Percentiles rank a stretch among this genome's conserved stretches.
Conservation (phyloP, 2,113 vertebrate genomes). For the Solenodon paradoxus region DNA sequence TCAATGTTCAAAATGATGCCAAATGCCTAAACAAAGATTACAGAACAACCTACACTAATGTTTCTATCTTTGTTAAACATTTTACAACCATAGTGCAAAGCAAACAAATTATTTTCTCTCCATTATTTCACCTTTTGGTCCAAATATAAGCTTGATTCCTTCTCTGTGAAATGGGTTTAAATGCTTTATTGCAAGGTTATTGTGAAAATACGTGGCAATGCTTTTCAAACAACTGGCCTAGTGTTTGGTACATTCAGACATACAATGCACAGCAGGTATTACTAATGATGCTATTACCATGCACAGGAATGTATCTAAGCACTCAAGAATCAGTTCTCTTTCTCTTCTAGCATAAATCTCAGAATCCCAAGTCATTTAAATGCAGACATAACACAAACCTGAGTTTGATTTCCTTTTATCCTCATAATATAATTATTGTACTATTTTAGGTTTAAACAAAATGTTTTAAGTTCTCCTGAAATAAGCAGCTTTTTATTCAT, state of each 20-base stretch:
- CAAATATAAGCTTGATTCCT: neutral
- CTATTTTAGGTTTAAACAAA: slow-evolving; percentile 18
- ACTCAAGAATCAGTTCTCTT: neutral
- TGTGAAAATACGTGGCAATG: neutral
- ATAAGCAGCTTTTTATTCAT: neutral
- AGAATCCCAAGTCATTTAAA: slow-evolving; percentile 6
- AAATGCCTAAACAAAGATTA: neutral
- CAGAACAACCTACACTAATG: neutral
- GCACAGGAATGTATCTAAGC: neutral
- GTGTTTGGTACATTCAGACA: neutral
- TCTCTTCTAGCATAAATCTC: neutral
- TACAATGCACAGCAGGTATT: neutral
- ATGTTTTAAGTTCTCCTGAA: slow-evolving; percentile 15
- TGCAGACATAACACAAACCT: neutral
- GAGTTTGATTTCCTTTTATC: neutral
- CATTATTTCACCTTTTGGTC: neutral
- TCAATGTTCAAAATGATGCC: neutral
- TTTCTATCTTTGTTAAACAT: neutral
- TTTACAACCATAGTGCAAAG: neutral
- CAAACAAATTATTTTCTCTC: neutral
- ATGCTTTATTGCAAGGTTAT: neutral
- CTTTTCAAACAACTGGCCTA: neutral
- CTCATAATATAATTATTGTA: neutral
- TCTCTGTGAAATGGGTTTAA: slow-evolving; percentile 40
- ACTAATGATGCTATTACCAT: too few species aligned